Base-by-base conservation (phyloP, 2,113 vertebrate species). In the Cyanoramphus novaezelandiae region DNA sequence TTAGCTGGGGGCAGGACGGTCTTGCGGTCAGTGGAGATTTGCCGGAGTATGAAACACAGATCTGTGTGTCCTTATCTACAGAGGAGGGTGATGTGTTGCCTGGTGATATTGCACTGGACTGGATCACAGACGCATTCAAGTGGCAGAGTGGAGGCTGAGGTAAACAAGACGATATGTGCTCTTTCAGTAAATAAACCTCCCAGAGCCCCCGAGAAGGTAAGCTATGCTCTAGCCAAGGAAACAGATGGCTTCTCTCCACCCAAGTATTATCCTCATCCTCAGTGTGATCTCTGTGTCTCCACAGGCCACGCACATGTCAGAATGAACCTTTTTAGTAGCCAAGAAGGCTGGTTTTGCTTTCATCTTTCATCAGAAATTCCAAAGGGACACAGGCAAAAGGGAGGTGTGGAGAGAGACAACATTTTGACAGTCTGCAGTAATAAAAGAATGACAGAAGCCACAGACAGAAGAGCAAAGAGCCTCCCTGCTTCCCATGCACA, bases 401-500 rank as follows among this genome's bases (percentile, higher is more conserved):
- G 84, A 95, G 43, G 81, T 67, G 77, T 19, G 25, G 86, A 55
- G 47, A 94, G n/a, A 91, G 81, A 82, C 77, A 94, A 93, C 50
- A 68, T 93, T 95, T 91, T 96, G 92, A 95, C 84, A 96, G 94
- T 20, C 33, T 82, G 68, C 83, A 81, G 80, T 87, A 97, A 94
- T 12, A 71, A 75, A 94, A 92, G 91, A 92, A 80, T 77, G 89
- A 92, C 92, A 92, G 94, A 95, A 97, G 87, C 59, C 91, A 95
- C 77, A 94, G 88, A 88, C 10, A 88, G 74, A 94, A 60, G 29
- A 94, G 90, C 69, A 72, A 75, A 92, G 47, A 88, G 79, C 63
- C 88, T 92, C 86, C 69, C 67, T 93, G 91, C 88, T 93, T 96
- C 93, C 57, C 86, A 92, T 95, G 91, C 91, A 92, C 92, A 95